These are phyloP conservation scores for Smittia aterrima DNA, from an alignment of 2,888 invertebrate genomes.

Conservation along the genomic window DNA sequence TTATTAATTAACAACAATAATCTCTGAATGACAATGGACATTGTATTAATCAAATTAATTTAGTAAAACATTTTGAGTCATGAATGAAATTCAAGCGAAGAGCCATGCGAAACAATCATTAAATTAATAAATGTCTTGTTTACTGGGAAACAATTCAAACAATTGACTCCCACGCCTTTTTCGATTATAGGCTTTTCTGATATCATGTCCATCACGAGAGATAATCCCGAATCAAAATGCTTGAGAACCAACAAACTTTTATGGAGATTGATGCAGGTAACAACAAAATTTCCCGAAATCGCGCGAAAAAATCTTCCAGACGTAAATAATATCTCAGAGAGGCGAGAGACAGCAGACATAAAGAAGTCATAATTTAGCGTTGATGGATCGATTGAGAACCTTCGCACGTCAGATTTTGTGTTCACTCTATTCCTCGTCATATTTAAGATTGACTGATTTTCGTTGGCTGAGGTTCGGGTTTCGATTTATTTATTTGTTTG, in stretches of 20 bases:
- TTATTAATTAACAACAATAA: not conserved
- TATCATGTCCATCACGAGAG: not conserved
- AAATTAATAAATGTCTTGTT: too few relatives aligned
- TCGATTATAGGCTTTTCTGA: not conserved
- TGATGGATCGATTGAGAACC: constrained; percentile 37
- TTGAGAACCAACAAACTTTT: too few relatives aligned
- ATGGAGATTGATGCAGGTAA: too few relatives aligned
- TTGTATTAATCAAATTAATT: too few relatives aligned
- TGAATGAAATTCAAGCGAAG: too few relatives aligned
- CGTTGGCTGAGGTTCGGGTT: not conserved
- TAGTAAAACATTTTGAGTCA: too few relatives aligned
- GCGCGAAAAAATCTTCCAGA: too few relatives aligned
- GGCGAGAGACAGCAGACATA: not conserved
- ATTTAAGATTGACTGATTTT: not conserved
- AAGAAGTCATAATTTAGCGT: constrained; percentile 5
- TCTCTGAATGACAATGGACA: too few relatives aligned
- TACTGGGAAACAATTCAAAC: too few relatives aligned
- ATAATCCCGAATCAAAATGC: too few relatives aligned
- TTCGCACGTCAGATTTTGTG: constrained; percentile 31
- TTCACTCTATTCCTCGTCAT: not conserved
- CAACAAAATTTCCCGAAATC: too few relatives aligned
- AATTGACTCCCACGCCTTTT: constrained; percentile 23
- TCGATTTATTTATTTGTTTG: not conserved
- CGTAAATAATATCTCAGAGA: not conserved
- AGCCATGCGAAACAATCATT: too few relatives aligned